Conservation (phyloP, 1,140 invertebrate species). For the Pissodes strobi region DNA sequence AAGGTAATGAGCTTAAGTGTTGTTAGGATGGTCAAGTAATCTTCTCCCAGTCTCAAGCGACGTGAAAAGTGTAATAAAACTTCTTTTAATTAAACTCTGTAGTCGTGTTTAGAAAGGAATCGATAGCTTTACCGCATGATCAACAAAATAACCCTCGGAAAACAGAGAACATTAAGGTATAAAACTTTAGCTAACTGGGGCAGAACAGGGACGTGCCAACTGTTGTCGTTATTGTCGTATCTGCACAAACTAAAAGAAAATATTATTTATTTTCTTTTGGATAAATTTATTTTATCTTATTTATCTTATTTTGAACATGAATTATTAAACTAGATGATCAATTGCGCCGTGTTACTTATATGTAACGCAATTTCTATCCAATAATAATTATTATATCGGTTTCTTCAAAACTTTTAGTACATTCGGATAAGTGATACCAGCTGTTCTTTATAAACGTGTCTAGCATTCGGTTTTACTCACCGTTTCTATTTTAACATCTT, state of each 20-base stretch:
- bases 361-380: too few species aligned
- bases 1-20: constrained; percentile 39
- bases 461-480: too few species aligned
- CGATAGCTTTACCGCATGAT: constrained; percentile 36
- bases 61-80: constrained; percentile 39
- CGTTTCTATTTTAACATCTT: too few species aligned
- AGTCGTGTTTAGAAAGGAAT: constrained; percentile 32
- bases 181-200: constrained; percentile 26
- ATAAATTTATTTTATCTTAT: too few species aligned
- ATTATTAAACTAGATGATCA: too few species aligned
- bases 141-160: constrained; percentile 33
- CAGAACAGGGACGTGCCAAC: constrained; percentile 16
- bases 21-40: constrained; percentile 39
- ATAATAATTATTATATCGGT: too few species aligned
- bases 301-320: too few species aligned
- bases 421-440: too few species aligned
- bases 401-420: too few species aligned
- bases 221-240: constrained; percentile 20
- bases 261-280: too few species aligned
- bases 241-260: not conserved
- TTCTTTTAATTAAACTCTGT: constrained; percentile 39
- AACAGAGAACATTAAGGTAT: constrained; percentile 32
- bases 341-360: too few species aligned
- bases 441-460: too few species aligned
- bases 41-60: constrained; percentile 31